Evolutionary conservation across 1,140 invertebrate species (phyloP), one percentile per base, ranked within the genome.

Genomic region (Druon quercuslanigerum): DNA sequence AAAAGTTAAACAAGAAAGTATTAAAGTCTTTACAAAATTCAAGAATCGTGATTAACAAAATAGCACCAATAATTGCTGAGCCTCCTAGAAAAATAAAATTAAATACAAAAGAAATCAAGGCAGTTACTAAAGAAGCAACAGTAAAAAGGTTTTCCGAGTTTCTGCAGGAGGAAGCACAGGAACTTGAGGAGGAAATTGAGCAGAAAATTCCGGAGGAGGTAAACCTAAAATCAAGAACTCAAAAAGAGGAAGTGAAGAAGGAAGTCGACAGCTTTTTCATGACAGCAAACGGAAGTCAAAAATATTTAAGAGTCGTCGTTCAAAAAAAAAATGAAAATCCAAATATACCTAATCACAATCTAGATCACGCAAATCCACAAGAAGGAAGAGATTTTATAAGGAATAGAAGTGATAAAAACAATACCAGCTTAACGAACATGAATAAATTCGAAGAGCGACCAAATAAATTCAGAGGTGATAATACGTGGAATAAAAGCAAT

Each of bases 211-310:
- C 0, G 52, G 80, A 25, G 40, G 9, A 25, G 11, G 14, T 50
- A 19, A 78, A 50, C 11, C 50, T 4, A 6, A 20, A 66, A n/a
- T 40, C 11, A 40, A 66, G 46, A n/a, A 40, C 9, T 4, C 14
- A 75, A 14, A 70, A 70, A n/a, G 20, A 70, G 2, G 50, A 83
- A 11, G 20, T 84, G 19, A 76, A 83, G 77, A 85, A 86, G 66
- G 75, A 84, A 72, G 73, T 75, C 0, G 87, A 91, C 72, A 73
- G 87, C 1, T 91, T 91, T 19, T 91, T 90, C 50, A 51, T 87
- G 12, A 85, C 82, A 0, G 77, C 16, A 40, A 79, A 90, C 79
- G 83, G 81, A n/a, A 40, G 77, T 20, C 51, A 54, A 76, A 66
- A 79, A 40, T 88, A 86, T 73, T 76, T 86, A 60, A 83, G 82